A percentile compares a stretch with the other conserved stretches of the same genome.
These are phyloP conservation scores for cattle (Bos taurus) DNA, from an alignment of 2,113 vertebrate genomes.

Conservation along the genomic window DNA sequence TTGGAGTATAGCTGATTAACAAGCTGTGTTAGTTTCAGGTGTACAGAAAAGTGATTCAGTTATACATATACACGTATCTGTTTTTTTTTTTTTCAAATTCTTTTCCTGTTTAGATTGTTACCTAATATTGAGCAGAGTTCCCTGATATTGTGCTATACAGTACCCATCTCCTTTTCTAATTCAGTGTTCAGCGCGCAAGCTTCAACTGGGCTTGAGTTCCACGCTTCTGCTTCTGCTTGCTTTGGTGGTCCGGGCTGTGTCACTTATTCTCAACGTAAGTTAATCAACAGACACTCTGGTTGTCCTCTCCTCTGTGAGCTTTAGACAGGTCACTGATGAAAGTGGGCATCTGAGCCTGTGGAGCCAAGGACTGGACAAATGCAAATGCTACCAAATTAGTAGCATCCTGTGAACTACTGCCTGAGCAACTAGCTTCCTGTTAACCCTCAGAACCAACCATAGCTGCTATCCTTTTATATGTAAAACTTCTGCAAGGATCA, in stretches of 20 bases:
- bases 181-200: not conserved
- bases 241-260: not conserved
- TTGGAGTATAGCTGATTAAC: not conserved
- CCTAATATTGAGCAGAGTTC: not conserved
- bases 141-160: not conserved
- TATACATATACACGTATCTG: not conserved
- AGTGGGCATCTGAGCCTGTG: not conserved
- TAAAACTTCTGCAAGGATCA: not conserved
- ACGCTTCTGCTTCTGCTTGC: not conserved
- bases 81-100: not conserved
- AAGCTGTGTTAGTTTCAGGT: not conserved
- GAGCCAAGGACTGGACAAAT: not conserved
- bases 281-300: not conserved
- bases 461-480: not conserved
- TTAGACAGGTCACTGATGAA: not conserved
- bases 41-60: not conserved
- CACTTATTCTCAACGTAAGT: not conserved
- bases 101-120: not conserved
- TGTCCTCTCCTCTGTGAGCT: not conserved
- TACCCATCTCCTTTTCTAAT: not conserved
- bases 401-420: no score
- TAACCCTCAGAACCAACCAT: not conserved
- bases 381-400: not conserved
- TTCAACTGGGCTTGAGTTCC: not conserved
- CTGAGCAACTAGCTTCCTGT: not conserved